Evolutionary conservation across 2,113 vertebrate species (phyloP), one percentile per base, ranked within the genome.

Genomic region (Tinamus guttatus): DNA sequence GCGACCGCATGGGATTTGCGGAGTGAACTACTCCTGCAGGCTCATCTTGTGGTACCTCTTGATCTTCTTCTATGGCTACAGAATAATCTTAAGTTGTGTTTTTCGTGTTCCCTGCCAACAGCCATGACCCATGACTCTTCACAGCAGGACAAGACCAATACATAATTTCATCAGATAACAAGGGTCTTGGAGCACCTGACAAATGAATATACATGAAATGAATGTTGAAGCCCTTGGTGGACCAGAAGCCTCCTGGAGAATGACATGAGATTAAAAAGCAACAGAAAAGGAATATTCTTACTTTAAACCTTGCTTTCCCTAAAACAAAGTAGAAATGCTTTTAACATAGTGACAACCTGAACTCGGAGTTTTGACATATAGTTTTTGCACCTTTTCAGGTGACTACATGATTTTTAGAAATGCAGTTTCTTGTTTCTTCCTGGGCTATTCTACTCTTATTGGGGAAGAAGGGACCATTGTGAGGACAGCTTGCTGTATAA

Each of bases 91-190:
- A 3, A 9, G 1, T 4, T 47, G 19, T 4, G 16, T 73, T 69
- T 49, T 5, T 49, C 19, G 5, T 67, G 30, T 27, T 86, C 40
- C 22, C 22, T 58, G 10, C 9, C 43, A 54, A 17, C 2, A 34
- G 2, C 30, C 41, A 2, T 0, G 4, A 43, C 32, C 47, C 40
- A 40, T 0, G 1, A 2, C 34, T 60, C 47, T 58, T 69, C 75
- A 65, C 13, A 52, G 69, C 65, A 15, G 14, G 28, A 8, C 15
- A 7, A 13, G 30, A 43, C 47, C 34, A 40, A 1, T 62, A 18
- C 21, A 6, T 20, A 27, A 5, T 7, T 59, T 14, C 36, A 36
- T 71, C 41, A 62, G 24, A 45, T 5, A 45, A 69, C 65, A 11
- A 58, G 5, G 14, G 3, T n/a, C 27, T 65, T 52, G 40, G 36